phyloP scores from a whole-genome alignment of 1,140 invertebrate genomes.

The Sycophaga agraensis region DNA sequence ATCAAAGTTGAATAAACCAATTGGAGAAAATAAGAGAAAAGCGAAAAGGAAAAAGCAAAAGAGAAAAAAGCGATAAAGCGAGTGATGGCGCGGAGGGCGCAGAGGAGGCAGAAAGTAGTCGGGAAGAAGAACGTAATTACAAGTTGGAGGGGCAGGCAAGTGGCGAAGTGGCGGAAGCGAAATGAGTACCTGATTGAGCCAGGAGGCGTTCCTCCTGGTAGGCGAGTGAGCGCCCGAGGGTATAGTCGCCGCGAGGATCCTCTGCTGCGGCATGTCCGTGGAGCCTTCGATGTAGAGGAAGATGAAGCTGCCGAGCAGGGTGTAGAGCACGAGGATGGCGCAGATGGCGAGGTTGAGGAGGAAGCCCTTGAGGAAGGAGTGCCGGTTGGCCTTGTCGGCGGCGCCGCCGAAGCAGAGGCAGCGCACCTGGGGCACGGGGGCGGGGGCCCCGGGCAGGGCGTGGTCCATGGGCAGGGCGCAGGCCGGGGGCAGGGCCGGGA shows the following conservation, averaged over 20 bases:
- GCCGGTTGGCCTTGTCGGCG: slow-evolving; percentile 41
- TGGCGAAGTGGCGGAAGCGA: too few relatives aligned
- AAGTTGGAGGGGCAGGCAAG: too few relatives aligned
- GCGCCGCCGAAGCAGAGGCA: slow-evolving; percentile 64
- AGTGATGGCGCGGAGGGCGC: slow-evolving; percentile 3
- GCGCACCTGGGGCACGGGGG: slow-evolving; percentile 47
- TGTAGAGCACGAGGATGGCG: slow-evolving; percentile 83
- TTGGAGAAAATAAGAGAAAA: too few relatives aligned
- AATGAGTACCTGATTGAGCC: slow-evolving; percentile 52
- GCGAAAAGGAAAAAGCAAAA: too few relatives aligned
- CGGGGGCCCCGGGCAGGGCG: slow-evolving; percentile 30
- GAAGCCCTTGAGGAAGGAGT: slow-evolving; percentile 68
- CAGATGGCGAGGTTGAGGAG: slow-evolving; percentile 88
- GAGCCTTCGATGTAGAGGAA: slow-evolving; percentile 87
- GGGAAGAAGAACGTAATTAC: neutral
- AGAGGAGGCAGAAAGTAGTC: neutral
- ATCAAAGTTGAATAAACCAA: too few relatives aligned
- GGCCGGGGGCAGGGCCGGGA: neutral
- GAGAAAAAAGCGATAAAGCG: too few relatives aligned
- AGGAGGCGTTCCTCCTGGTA: slow-evolving; percentile 54
- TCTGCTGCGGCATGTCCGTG: slow-evolving; percentile 58
- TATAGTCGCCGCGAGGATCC: slow-evolving; percentile 64
- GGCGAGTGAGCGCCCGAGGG: slow-evolving; percentile 59
- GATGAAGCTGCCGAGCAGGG: slow-evolving; percentile 86
- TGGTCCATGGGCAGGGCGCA: neutral